Percentiles rank a stretch among this genome's conserved stretches.
Evolutionary conservation across 2,797 vertebrate genomes (phyloP).

Genomic region (Brachyrhaphis roseni): DNA sequence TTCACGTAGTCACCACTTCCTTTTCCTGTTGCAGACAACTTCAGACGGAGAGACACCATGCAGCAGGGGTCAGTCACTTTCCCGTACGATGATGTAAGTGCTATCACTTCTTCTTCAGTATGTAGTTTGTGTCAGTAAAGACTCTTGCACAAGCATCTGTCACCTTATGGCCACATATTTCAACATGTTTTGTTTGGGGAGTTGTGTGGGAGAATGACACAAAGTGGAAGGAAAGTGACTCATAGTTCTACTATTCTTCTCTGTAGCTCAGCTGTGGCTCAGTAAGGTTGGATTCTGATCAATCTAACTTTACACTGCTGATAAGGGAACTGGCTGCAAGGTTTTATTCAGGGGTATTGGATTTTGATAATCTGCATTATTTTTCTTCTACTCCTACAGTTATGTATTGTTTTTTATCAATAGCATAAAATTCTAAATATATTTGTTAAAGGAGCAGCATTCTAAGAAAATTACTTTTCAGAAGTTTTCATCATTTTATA

Average conservation of each 20-base stretch:
- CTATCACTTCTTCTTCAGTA: background rate
- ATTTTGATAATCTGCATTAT: too few relatives aligned
- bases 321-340: too few relatives aligned
- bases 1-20: background rate
- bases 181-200: background rate
- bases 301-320: too few relatives aligned
- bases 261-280: background rate
- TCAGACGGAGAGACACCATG: conserved; percentile 87
- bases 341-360: too few relatives aligned
- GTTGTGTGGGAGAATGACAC: background rate
- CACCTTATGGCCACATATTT: background rate
- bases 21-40: conserved; percentile 79
- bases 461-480: too few relatives aligned
- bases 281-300: background rate
- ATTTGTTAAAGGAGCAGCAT: too few relatives aligned
- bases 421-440: too few relatives aligned
- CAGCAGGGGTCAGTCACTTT: conserved; percentile 89
- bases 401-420: too few relatives aligned
- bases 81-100: conserved; percentile 90
- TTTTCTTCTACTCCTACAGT: too few relatives aligned
- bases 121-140: background rate
- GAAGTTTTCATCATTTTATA: too few relatives aligned
- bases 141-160: too few relatives aligned
- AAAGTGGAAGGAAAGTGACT: background rate
- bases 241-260: background rate